Percentiles rank a stretch among this genome's conserved stretches.
Conservation (phyloP, 2,797 vertebrate species). For the Hirundo rustica region DNA sequence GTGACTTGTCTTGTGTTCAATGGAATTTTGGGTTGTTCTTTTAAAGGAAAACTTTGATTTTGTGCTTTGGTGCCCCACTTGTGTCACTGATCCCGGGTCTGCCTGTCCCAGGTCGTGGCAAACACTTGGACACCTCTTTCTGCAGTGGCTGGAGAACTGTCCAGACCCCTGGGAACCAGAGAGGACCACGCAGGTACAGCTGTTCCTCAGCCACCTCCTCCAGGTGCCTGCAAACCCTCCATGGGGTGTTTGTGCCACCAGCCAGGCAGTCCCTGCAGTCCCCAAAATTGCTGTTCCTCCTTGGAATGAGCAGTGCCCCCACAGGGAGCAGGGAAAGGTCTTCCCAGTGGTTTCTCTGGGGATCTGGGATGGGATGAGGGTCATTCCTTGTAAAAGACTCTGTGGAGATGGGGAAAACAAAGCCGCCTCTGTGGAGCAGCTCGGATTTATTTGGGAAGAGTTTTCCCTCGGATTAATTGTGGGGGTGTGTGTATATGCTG, state of each 20-base stretch:
- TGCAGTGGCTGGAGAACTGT: rapidly evolving
- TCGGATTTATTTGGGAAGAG: background rate
- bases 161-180: background rate
- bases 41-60: rapidly evolving
- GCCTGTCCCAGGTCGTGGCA: rapidly evolving
- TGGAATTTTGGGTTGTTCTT: background rate
- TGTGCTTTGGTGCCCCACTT: background rate
- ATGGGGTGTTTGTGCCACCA: background rate
- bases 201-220: too few species aligned
- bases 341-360: background rate
- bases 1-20: background rate
- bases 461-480: slow-evolving; percentile 24
- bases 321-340: background rate
- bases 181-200: too few species aligned
- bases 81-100: rapidly evolving
- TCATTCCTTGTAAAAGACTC: background rate
- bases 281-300: background rate
- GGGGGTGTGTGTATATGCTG: slow-evolving; percentile 32
- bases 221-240: background rate
- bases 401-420: background rate
- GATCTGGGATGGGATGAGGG: background rate
- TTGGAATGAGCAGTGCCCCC: rapidly evolving
- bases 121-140: background rate
- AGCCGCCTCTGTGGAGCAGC: background rate
- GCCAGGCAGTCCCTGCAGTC: background rate